Percentiles rank a stretch among this genome's conserved stretches.
These are phyloP conservation scores for Sogatella furcifera DNA, from an alignment of 1,140 invertebrate species.

Conservation along the genomic window DNA sequence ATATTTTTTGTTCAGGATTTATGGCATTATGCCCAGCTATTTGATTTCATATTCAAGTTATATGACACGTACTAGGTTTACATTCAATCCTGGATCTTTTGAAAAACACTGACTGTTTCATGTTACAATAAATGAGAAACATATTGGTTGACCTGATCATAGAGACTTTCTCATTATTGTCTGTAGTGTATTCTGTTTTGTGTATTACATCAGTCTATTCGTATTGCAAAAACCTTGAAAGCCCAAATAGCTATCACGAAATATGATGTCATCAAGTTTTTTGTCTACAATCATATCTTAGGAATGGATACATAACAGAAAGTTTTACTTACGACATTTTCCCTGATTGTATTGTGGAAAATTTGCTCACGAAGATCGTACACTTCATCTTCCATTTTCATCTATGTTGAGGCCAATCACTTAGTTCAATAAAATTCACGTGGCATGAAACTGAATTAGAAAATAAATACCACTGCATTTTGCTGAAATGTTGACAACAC, in stretches of 20 bases:
- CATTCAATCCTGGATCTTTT: no score
- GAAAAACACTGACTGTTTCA: no score
- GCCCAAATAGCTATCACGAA: not conserved
- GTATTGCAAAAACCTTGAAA: not conserved
- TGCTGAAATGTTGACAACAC: no score
- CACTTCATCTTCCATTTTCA: conserved; percentile 35
- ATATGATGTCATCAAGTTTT: not conserved
- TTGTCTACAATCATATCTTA: not conserved
- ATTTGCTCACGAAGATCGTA: conserved; percentile 68
- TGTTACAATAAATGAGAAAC: not conserved
- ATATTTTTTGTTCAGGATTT: no score
- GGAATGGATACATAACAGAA: not conserved
- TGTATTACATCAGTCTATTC: not conserved
- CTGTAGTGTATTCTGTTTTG: not conserved
- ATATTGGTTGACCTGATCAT: not conserved
- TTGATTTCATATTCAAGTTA: no score
- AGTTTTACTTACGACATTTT: conserved; percentile 73
- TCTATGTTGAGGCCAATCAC: not conserved
- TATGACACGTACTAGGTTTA: no score
- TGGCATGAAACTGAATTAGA: no score
- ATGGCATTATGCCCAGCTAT: no score
- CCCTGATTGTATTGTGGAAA: conserved; percentile 86
- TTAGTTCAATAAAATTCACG: not conserved
- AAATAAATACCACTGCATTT: no score
- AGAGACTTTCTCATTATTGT: not conserved